Evolutionary conservation across 2,797 vertebrate species (phyloP).

Genomic region (Spheniscus humboldti): DNA sequence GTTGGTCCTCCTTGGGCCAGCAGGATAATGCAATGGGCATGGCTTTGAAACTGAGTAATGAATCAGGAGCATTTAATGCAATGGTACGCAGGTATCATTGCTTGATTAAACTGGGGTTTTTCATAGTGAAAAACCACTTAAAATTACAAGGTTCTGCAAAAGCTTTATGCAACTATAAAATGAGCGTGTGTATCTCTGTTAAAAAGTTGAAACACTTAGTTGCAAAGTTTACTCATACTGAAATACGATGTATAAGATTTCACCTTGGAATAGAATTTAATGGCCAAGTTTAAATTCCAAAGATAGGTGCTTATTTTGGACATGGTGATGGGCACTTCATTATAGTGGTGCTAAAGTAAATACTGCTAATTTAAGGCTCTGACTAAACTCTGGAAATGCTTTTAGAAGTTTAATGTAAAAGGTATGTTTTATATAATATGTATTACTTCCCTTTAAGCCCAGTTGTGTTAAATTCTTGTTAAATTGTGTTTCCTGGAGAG

Average conservation of each 20-base stretch:
- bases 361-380: slow-evolving; percentile 50
- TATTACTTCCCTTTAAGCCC: slow-evolving; percentile 40
- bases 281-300: slow-evolving; percentile 10
- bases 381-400: slow-evolving; percentile 45
- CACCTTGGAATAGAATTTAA: slow-evolving; percentile 11
- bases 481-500: slow-evolving; percentile 46
- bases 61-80: background rate
- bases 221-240: slow-evolving; percentile 13
- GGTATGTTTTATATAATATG: slow-evolving; percentile 35
- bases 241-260: slow-evolving; percentile 20
- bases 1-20: background rate
- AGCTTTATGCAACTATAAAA: background rate
- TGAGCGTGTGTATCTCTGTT: background rate
- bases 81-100: background rate
- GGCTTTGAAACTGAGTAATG: background rate
- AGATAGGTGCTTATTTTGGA: slow-evolving; percentile 65
- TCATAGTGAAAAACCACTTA: background rate
- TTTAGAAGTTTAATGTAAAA: slow-evolving; percentile 43
- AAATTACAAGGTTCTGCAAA: background rate
- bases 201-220: background rate
- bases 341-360: slow-evolving; percentile 53
- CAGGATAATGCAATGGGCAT: background rate
- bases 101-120: background rate
- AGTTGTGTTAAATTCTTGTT: slow-evolving; percentile 47
- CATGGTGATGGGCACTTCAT: slow-evolving; percentile 39